These are phyloP conservation scores for Hippocampus abdominalis DNA, from an alignment of 2,113 vertebrate genomes.

Conservation along the genomic window DNA sequence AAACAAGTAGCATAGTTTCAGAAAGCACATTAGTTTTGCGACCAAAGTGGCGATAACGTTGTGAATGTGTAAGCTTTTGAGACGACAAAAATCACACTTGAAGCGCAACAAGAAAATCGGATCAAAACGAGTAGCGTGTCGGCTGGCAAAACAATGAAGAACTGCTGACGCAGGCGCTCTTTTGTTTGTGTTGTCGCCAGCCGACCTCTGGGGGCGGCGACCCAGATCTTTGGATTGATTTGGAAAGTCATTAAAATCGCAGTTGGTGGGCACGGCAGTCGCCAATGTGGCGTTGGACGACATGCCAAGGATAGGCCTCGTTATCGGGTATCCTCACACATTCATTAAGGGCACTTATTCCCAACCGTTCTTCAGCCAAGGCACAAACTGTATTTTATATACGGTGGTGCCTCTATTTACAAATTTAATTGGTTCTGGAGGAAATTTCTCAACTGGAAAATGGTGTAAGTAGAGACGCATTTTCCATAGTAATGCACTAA, in stretches of 20 bases:
- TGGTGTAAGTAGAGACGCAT: too few relatives aligned
- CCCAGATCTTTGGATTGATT: constrained; percentile 47
- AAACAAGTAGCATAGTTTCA: too few relatives aligned
- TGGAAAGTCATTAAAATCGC: constrained; percentile 51
- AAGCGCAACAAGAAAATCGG: too few relatives aligned
- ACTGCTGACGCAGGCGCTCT: constrained; percentile 8
- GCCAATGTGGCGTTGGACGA: constrained; percentile 28
- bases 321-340: constrained; percentile 33
- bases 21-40: too few relatives aligned
- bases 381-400: not conserved
- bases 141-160: constrained; percentile 2
- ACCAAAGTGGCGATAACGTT: too few relatives aligned
- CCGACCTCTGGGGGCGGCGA: constrained; percentile 36
- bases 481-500: too few relatives aligned
- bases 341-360: not conserved
- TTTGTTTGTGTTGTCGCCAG: constrained; percentile 10
- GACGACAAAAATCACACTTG: not conserved
- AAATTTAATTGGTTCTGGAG: too few relatives aligned
- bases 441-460: too few relatives aligned
- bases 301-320: constrained; percentile 35
- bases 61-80: too few relatives aligned
- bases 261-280: constrained; percentile 15
- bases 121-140: not conserved
- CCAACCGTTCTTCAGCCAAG: not conserved
- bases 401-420: too few relatives aligned